These are phyloP conservation scores for Saccostrea echinata DNA, from an alignment of 1,140 invertebrate species.

Conservation along the genomic window DNA sequence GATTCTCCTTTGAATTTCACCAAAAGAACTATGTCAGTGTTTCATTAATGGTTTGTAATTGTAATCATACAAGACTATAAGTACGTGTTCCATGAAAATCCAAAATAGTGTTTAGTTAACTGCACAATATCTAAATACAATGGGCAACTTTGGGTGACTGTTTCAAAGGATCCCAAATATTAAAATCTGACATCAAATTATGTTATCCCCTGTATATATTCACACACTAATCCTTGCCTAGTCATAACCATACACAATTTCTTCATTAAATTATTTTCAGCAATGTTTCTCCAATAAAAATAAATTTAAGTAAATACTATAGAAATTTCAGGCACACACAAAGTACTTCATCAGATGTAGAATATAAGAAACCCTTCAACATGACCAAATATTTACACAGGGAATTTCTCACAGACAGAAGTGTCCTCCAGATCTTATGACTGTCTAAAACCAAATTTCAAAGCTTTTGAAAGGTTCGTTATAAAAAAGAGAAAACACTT, in stretches of 20 bases:
- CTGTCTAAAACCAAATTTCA: background rate
- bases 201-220: no score
- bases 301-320: background rate
- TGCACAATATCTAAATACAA: no score
- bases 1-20: no score
- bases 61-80: no score
- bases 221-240: background rate
- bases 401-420: conserved; percentile 3
- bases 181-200: no score
- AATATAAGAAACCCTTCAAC: background rate
- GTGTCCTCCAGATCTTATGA: background rate
- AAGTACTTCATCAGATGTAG: background rate
- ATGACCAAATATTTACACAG: conserved; percentile 2
- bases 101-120: no score
- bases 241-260: background rate
- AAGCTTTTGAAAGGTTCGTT: conserved; percentile 6
- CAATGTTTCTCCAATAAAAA: background rate
- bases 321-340: background rate
- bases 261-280: background rate
- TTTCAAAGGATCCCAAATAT: no score
- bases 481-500: conserved; percentile 20
- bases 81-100: no score
- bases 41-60: no score
- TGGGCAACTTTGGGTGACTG: no score
- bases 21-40: no score